Conservation (phyloP, 2,113 vertebrate species). For the Amblyopsis rosae region DNA sequence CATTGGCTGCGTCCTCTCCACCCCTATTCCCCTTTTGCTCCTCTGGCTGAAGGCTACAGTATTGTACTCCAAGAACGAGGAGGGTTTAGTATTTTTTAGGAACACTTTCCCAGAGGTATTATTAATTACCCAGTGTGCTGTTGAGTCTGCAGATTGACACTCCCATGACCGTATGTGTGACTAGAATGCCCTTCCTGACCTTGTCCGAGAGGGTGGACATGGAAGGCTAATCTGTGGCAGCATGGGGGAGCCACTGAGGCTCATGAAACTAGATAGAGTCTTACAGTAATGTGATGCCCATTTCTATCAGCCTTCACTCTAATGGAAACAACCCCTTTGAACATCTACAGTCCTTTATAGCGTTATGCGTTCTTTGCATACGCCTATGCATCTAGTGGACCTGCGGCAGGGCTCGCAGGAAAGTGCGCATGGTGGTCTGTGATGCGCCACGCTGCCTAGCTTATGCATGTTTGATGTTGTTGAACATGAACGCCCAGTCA, state of each 20-base stretch:
- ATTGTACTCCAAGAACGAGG: slow-evolving; percentile 48
- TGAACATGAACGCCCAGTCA: slow-evolving; percentile 75
- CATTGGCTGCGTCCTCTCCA: slow-evolving; percentile 70
- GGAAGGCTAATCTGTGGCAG: slow-evolving; percentile 49
- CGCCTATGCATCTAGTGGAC: slow-evolving; percentile 44
- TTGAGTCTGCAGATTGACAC: slow-evolving; percentile 42
- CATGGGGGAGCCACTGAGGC: slow-evolving; percentile 27
- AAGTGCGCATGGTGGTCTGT: slow-evolving; percentile 45
- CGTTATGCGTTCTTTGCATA: slow-evolving; percentile 42
- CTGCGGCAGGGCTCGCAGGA: slow-evolving; percentile 35
- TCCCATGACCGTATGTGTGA: slow-evolving; percentile 20
- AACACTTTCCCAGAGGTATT: slow-evolving; percentile 57
- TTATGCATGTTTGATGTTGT: slow-evolving; percentile 79
- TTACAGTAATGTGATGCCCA: slow-evolving; percentile 3
- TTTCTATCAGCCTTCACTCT: slow-evolving; percentile 15
- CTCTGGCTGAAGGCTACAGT: slow-evolving; percentile 71
- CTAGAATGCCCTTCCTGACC: slow-evolving; percentile 30
- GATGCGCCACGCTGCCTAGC: slow-evolving; percentile 52
- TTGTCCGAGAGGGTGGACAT: slow-evolving; percentile 35
- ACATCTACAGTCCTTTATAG: slow-evolving; percentile 19
- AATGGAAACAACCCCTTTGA: background rate
- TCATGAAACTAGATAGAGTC: slow-evolving; percentile 49
- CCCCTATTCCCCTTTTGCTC: slow-evolving; percentile 21
- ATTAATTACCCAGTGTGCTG: slow-evolving; percentile 57
- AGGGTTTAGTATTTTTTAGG: slow-evolving; percentile 46